phyloP scores from a whole-genome alignment of 2,113 vertebrate genomes.

The Esox niger region DNA sequence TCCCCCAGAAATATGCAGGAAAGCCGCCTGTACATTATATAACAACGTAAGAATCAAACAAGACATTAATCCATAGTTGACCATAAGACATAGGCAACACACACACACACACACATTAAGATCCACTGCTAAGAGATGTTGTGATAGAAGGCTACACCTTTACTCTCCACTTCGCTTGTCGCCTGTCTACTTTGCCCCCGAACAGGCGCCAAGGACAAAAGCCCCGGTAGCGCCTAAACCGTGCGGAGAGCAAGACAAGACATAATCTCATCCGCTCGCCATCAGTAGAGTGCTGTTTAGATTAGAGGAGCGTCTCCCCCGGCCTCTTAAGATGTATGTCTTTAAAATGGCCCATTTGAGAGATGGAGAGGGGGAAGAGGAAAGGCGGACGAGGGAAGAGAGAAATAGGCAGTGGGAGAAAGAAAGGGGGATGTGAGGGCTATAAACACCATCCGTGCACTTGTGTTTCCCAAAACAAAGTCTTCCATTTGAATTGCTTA shows the following conservation, averaged over 20 bases:
- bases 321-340: slow-evolving; percentile 37
- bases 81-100: no score
- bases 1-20: no score
- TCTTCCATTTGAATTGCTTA: slow-evolving; percentile 18
- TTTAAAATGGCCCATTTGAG: slow-evolving; percentile 52
- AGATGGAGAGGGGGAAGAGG: slow-evolving; percentile 14
- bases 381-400: not conserved
- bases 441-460: slow-evolving; percentile 20
- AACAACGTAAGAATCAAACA: no score
- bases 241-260: slow-evolving; percentile 59
- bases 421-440: not conserved
- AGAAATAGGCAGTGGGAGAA: not conserved
- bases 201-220: slow-evolving; percentile 75
- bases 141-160: slow-evolving; percentile 66
- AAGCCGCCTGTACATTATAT: no score
- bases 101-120: not conserved
- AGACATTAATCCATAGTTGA: no score
- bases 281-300: slow-evolving; percentile 71
- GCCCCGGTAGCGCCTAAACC: slow-evolving; percentile 60
- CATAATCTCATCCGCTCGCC: slow-evolving; percentile 75
- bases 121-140: slow-evolving; percentile 4
- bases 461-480: slow-evolving; percentile 7
- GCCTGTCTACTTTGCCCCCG: slow-evolving; percentile 60
- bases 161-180: slow-evolving; percentile 26
- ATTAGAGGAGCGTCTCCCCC: slow-evolving; percentile 58